phyloP scores from a whole-genome alignment of 2,888 invertebrate species.

The Rotaria magnacalcarata region DNA sequence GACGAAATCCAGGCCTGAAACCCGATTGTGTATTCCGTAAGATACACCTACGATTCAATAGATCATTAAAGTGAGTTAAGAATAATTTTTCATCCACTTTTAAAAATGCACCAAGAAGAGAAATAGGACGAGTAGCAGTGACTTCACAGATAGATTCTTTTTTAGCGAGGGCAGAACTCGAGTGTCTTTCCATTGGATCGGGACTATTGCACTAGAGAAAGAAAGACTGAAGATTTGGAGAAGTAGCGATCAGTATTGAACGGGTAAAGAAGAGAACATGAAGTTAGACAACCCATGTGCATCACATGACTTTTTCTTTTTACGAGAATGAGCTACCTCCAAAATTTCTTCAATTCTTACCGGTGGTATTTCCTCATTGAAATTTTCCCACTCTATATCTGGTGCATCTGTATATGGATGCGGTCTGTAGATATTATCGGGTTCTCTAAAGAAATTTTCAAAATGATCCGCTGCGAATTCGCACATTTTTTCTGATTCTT shows the following conservation, averaged over 20 bases:
- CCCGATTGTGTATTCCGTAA: too few species aligned
- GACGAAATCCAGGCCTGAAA: too few species aligned
- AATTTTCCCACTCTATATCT: not conserved
- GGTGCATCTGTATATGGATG: not conserved
- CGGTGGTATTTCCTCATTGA: not conserved
- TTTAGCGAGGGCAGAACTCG: not conserved
- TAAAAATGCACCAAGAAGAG: not conserved
- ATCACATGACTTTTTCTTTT: not conserved
- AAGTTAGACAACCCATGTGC: not conserved
- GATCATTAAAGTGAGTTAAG: not conserved
- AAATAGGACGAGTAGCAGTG: not conserved
- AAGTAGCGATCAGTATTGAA: not conserved
- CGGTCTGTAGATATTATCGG: not conserved
- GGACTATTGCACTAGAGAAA: not conserved
- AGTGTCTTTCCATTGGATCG: not conserved
- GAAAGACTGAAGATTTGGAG: not conserved
- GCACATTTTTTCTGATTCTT: not conserved
- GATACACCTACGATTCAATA: not conserved
- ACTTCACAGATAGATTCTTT: not conserved
- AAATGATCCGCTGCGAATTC: not conserved
- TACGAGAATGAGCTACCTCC: not conserved
- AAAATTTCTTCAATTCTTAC: not conserved
- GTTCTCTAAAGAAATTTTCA: not conserved
- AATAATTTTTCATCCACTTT: not conserved
- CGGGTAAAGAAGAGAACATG: not conserved